Evolutionary conservation across 37 sponge, comb jelly and placozoan species (phyloP), one percentile per base, ranked within the genome.

Genomic region (Petrosia ficiformis): DNA sequence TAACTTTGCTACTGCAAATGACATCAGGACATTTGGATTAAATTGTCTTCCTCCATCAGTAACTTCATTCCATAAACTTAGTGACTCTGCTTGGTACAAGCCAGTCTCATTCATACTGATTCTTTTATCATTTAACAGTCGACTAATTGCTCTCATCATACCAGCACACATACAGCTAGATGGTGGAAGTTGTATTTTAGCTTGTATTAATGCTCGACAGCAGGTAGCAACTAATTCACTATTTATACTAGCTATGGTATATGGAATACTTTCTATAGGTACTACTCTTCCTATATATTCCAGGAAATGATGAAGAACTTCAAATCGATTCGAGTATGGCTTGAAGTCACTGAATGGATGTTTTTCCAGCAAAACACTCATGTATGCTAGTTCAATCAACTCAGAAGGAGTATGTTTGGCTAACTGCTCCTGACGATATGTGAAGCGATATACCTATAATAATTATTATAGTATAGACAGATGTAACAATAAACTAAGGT

Each of bases 381-480:
- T n/a, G 43, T 44, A 16, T 1, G 73, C 48, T 30, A 73, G 57
- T 2, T 29, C 57, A 8, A 73, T 73, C 34, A 73, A 58, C 19
- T 73, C 26, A 1, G 30, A 29, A 44, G 73, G 73, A 26, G 73
- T 48, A 24, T 57, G 56, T 58, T 73, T 73, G 33, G 73, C 73
- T 26, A 73, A 16, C 16, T 48, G 54, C 54, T 48, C 14, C 54
- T 48, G 54, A 19, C 54, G 66, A 10, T 6, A 32, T 16, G 70
- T 64, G 22, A 28, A 64, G 28, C 22, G 8, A 24, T 64, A 28
- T 29, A 64, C 31, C 65, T 64, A 48, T 16, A 48, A 48, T 19
- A 48, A 48, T 48, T 48, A 19, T 48, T 19, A 48, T 48, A 48
- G 54, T 48, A 48, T n/a, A n/a, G n/a, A n/a, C n/a, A n/a, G n/a